Evolutionary conservation across 2,797 vertebrate genomes (phyloP).

Genomic region (Sciaenops ocellatus): DNA sequence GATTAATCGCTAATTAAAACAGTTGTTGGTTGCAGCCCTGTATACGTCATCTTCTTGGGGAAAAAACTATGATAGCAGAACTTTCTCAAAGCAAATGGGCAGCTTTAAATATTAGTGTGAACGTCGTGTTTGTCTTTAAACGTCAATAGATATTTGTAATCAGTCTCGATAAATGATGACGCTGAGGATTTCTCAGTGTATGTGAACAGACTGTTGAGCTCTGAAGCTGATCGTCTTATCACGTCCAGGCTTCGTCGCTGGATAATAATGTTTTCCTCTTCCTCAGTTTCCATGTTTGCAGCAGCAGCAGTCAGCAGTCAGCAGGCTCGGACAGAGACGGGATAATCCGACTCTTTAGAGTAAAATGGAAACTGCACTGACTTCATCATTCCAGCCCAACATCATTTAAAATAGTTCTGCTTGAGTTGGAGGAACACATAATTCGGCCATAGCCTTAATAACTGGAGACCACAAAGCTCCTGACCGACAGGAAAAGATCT

Average conservation of each 20-base stretch:
- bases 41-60: neutral
- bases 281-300: slow-evolving; percentile 4
- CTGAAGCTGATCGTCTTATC: slow-evolving; percentile 15
- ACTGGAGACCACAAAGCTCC: neutral
- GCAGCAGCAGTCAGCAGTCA: slow-evolving; percentile 29
- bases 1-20: too few species aligned
- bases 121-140: neutral
- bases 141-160: neutral
- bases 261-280: slow-evolving; percentile 5
- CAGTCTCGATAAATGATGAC: neutral
- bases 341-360: slow-evolving; percentile 38
- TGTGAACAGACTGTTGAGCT: neutral
- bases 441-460: slow-evolving; percentile 33
- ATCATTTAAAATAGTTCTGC: slow-evolving; percentile 20
- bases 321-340: slow-evolving; percentile 30
- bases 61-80: neutral
- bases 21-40: too few species aligned
- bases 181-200: neutral
- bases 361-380: slow-evolving; percentile 16
- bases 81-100: neutral
- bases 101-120: neutral
- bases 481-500: neutral
- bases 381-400: slow-evolving; percentile 23
- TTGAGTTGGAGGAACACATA: slow-evolving; percentile 19
- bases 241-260: neutral